Evolutionary conservation across 2,797 vertebrate genomes (phyloP).

Genomic region (Peromyscus nudipes): DNA sequence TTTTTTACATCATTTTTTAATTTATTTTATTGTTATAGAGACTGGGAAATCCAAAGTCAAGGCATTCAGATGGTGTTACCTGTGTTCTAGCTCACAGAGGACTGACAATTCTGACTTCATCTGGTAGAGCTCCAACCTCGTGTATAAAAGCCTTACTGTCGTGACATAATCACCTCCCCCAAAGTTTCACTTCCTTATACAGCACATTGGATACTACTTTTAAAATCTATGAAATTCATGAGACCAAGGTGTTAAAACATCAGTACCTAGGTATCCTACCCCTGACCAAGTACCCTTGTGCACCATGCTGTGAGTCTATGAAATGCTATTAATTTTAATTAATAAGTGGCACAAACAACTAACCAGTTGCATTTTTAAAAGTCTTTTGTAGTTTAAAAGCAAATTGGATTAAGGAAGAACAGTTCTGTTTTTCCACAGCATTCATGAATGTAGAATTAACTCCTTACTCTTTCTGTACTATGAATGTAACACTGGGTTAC

Average conservation of each 20-base stretch:
- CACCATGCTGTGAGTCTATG: background rate
- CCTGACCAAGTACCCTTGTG: background rate
- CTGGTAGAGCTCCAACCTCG: background rate
- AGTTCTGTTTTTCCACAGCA: background rate
- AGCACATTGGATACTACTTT: background rate
- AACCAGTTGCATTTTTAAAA: background rate
- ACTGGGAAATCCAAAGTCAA: background rate
- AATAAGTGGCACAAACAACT: background rate
- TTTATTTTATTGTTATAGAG: background rate
- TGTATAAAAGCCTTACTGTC: background rate
- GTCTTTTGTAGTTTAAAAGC: background rate
- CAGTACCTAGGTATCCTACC: background rate
- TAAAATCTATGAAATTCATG: background rate
- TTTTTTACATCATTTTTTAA: background rate
- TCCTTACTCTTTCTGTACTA: background rate
- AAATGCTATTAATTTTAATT: constrained; percentile 16
- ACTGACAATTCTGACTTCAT: too few relatives aligned
- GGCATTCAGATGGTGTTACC: too few relatives aligned
- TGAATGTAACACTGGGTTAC: background rate
- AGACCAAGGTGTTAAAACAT: background rate
- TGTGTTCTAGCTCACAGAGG: background rate
- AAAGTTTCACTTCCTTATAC: background rate
- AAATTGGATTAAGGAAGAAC: constrained; percentile 18
- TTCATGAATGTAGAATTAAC: background rate
- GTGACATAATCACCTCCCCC: too few relatives aligned